Evolutionary conservation across 23 tunicate genomes (phyloP), one percentile per base, ranked within the genome.

Genomic region (Oikopleura vanhoeffeni): DNA sequence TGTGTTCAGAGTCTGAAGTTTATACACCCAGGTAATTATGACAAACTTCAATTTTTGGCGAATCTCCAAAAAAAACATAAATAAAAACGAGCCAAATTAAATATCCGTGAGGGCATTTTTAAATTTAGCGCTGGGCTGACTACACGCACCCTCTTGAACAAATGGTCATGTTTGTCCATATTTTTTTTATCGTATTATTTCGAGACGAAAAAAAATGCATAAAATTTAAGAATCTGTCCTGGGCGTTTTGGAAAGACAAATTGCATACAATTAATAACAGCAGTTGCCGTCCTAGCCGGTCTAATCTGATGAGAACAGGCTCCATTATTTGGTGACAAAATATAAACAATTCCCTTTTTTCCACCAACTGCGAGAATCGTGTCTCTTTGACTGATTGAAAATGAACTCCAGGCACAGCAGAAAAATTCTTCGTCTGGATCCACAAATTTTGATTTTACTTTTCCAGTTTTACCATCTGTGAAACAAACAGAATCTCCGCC

Each of bases 401-500:
- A 3, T 41, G 84, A 58, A 0, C 91, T 82, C 98, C 98, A 93
- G 38, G 89, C 89, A 0, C 87, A 40, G 8, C 87, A 86, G 84
- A 87, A 93, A 76, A 93, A 93, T 41, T 88, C 91, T 76, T 93
- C 98, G 67, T 88, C 87, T 40, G 85, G 83, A 76, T 93, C 88
- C 34, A 84, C 41, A 76, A 93, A 93, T 41, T 85, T 76, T 8
- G 90, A 41, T 38, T 85, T 49, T 1, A 90, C 98, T 85, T 85
- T 86, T 1, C 67, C 85, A 1, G 89, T 85, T n/a, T 88, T 87
- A 57, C 86, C 89, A 39, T 93, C 87, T 71, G 85, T 88, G 40
- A 93, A 0, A 83, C 91, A 88, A 0, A 93, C 91, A 57, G 83
- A 83, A n/a, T 88, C 88, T 1, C 98, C 94, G 0, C 98, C 98